Base-by-base conservation (phyloP, 2,888 invertebrate species). In the Labia minor region DNA sequence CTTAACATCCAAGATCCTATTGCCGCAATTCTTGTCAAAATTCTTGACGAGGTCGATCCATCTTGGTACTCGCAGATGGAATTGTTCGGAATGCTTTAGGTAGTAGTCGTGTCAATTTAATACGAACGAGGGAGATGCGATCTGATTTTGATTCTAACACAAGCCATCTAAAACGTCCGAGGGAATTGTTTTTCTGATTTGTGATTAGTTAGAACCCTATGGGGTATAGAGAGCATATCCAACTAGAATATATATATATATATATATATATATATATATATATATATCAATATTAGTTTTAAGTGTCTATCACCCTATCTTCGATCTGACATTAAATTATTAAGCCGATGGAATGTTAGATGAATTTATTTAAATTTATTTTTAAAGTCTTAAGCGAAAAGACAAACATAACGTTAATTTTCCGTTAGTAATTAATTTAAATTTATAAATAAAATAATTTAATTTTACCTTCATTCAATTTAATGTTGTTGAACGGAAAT, bases 11-110 rank as follows among this genome's bases (percentile, higher is more conserved):
- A 26, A 3, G n/a, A 3, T 14, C 16, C 49, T 49, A 49, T 49
- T 49, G 49, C 49, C 2, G 49, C 49, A 49, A 49, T n/a, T 49
- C 49, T 16, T 49, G 49, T 49, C 49, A 49, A 49, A 49, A 49
- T 49, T 49, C 49, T 49, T 49, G 49, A 4, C 49, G 49, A 49
- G 49, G n/a, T 49, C 49, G 49, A 49, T 49, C 49, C 49, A 49
- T 49, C 49, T 49, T 49, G 3, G 49, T 49, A 14, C 14, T 16
- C 4, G 49, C 49, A 49, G 49, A 49, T 49, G 49, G 49, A 49
- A 49, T 49, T 49, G 49, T 49, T 49, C 49, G n/a, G 49, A 14
- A 14, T 49, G 49, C 49, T 49, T 49, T 49, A 3, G 49, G 8
- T 49, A n/a, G 8, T 49, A n/a, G n/a, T 49, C 49, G 49, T 49